These are phyloP conservation scores for Tribolium freemani DNA, from an alignment of 2,888 invertebrate genomes.

Conservation along the genomic window DNA sequence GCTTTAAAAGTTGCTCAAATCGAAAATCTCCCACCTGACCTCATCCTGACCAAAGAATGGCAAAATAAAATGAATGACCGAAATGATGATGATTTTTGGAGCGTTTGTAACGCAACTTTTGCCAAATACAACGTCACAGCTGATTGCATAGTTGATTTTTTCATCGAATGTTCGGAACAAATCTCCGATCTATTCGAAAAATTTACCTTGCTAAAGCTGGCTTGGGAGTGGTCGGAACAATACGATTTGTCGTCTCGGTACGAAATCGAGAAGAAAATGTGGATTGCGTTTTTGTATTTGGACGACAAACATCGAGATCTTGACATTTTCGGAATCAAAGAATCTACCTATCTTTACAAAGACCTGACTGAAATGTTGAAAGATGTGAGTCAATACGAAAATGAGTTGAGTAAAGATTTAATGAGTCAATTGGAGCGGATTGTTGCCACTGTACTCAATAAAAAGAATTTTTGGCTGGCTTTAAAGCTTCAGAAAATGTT, in stretches of 20 bases:
- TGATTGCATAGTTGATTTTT: constrained; percentile 76
- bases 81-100: constrained; percentile 71
- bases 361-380: constrained; percentile 49
- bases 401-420: constrained; percentile 61
- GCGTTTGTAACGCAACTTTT: constrained; percentile 75
- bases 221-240: constrained; percentile 62
- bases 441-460: constrained; percentile 72
- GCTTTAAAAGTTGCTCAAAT: constrained; percentile 74
- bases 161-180: constrained; percentile 71
- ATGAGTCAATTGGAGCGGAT: constrained; percentile 69
- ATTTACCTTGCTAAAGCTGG: constrained; percentile 68
- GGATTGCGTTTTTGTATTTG: constrained; percentile 58
- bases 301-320: constrained; percentile 50
- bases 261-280: constrained; percentile 62
- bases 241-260: constrained; percentile 55
- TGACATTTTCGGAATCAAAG: constrained; percentile 39
- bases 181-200: constrained; percentile 67
- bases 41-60: constrained; percentile 73
- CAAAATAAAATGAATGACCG: constrained; percentile 69
- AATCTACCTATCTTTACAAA: constrained; percentile 48
- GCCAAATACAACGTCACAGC: constrained; percentile 74
- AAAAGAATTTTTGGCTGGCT: constrained; percentile 73
- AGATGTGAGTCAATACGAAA: constrained; percentile 44
- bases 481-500: constrained; percentile 73
- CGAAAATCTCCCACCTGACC: constrained; percentile 69